These are phyloP conservation scores for Myotis myotis DNA, from an alignment of 2,797 vertebrate species.

Conservation along the genomic window DNA sequence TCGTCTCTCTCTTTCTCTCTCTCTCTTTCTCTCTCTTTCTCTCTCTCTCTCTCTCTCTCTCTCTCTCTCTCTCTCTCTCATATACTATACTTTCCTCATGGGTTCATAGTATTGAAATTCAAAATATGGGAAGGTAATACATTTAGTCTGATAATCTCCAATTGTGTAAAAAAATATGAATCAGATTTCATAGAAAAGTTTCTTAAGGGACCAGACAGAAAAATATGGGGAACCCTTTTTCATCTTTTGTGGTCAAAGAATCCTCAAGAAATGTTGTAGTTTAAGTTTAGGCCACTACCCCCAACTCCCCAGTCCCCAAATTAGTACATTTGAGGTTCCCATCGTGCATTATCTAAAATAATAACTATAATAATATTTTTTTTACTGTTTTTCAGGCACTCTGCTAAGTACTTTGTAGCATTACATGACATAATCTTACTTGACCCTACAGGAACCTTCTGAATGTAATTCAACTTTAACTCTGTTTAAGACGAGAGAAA, in stretches of 20 bases:
- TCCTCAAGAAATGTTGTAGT: not conserved
- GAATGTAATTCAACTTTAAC: not conserved
- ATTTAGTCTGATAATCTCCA: not conserved
- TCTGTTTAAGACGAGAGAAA: not conserved
- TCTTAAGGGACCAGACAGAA: not conserved
- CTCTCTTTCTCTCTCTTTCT: not conserved
- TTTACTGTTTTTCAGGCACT: not conserved
- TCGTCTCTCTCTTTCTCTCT: accelerated
- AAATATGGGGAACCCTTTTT: not conserved
- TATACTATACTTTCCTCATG: not conserved
- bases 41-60: not conserved
- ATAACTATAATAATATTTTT: not conserved
- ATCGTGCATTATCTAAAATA: not conserved
- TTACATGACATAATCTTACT: not conserved
- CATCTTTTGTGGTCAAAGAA: not conserved
- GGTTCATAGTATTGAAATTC: not conserved
- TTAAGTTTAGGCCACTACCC: not conserved
- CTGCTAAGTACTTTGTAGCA: not conserved
- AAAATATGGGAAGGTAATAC: not conserved
- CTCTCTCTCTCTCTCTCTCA: not conserved
- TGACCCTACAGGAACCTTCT: not conserved
- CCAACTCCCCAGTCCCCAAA: not conserved
- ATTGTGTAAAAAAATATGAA: not conserved
- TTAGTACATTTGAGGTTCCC: not conserved
- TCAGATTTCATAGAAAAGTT: not conserved